Conservation (phyloP, 2,113 vertebrate species). For the Dryoscopus gambensis region DNA sequence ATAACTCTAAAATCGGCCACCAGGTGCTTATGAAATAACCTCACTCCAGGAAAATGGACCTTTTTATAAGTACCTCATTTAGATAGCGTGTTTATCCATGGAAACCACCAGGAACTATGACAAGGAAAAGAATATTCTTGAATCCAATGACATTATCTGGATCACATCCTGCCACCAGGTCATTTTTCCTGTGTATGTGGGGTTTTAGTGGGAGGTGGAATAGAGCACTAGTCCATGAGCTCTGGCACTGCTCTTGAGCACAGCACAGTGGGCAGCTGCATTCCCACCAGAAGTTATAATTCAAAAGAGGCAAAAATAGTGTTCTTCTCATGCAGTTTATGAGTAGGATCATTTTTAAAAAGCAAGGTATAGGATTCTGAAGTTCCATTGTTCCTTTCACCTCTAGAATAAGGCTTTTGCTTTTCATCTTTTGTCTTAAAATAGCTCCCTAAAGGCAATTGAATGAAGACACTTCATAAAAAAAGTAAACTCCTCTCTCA, state of each 20-base stretch:
- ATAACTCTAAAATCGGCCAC: background rate
- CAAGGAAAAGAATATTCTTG: background rate
- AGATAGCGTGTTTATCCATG: background rate
- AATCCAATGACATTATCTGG: background rate
- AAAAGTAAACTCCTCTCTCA: background rate
- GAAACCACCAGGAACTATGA: background rate
- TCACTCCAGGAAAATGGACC: rapidly evolving
- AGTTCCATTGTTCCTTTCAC: background rate
- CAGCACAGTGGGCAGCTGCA: too few species aligned
- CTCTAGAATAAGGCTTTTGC: background rate
- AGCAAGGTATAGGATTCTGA: background rate
- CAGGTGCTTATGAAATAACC: background rate
- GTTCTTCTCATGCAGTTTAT: background rate
- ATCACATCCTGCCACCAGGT: background rate
- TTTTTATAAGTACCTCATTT: background rate
- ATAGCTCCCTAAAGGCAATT: background rate
- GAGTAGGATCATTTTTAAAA: background rate
- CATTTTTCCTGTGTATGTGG: background rate
- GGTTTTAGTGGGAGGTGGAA: background rate
- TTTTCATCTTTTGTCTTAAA: background rate
- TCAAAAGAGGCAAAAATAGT: background rate
- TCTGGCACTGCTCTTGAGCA: background rate
- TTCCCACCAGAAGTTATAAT: background rate
- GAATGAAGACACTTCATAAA: background rate
- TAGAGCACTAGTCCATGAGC: background rate